Evolutionary conservation across 2,888 invertebrate species (phyloP), one percentile per base, ranked within the genome.

Genomic region (Agrotis puta): DNA sequence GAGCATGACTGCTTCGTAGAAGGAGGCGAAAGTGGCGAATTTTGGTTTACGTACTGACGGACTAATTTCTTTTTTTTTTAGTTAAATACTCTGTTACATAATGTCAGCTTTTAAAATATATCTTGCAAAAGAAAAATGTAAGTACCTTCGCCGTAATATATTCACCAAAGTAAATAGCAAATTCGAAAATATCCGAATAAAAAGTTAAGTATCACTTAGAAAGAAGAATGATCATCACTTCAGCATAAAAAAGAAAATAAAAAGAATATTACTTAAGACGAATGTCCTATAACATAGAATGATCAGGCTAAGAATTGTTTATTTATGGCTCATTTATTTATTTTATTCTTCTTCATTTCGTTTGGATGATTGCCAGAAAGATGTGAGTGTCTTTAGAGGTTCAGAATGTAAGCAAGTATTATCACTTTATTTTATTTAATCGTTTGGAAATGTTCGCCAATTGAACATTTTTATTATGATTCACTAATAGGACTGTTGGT

Each of bases 191-290:
- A 9, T 39, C 18, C 13, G 54, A 67, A 77, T 73, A 78, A 73
- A 77, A 67, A 45, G 50, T 22, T 51, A 64, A 71, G 47, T 78
- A 56, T 51, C 67, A 64, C 79, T 77, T 68, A 68, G 20, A 51
- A 33, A 53, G 63, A 79, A 3, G 47, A 61, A 79, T 68, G 65
- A 63, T 54, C 50, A 59, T 51, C 22, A 24, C 68, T 50, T 64
- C 58, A 18, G 47, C 51, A 78, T 78, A 63, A 78, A 54, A 77
- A 73, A 54, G 33, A 64, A 59, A 59, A 77, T 77, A 59, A 67
- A 78, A 68, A 5, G 59, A 67, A 64, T 72, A 77, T 78, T 68
- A 74, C 54, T 59, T 51, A 50, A 63, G 51, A 74, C 43, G 64
- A 74, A 77, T 74, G 57, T 61, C 61, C 56, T 57, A 68, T 74